Evolutionary conservation across 2,797 vertebrate genomes (phyloP).

Genomic region (Pseudochirops cupreus): DNA sequence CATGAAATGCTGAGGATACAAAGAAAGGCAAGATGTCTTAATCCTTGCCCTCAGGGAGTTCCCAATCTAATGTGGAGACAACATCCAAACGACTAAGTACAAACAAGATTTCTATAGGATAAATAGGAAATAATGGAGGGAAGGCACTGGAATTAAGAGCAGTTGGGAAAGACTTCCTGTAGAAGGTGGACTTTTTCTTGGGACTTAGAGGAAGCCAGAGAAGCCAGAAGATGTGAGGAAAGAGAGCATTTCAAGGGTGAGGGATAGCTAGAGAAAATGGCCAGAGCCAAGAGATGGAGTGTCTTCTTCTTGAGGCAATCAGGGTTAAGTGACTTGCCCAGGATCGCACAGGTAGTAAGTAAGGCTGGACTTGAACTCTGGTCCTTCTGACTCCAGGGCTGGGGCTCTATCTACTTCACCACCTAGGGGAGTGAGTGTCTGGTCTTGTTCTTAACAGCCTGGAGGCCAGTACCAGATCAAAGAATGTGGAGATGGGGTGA

Average conservation of each 20-base stretch:
- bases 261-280: neutral
- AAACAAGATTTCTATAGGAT: neutral
- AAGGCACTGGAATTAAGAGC: neutral
- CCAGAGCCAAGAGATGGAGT: neutral
- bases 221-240: neutral
- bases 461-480: neutral
- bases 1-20: too few species aligned
- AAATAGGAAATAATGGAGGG: neutral
- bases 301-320: neutral
- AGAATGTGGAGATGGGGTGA: neutral
- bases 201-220: neutral
- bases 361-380: too few species aligned
- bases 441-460: neutral
- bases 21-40: neutral
- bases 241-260: neutral
- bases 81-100: neutral
- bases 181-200: neutral
- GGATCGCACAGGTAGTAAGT: neutral
- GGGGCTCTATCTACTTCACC: too few species aligned
- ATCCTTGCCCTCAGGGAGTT: neutral
- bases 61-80: neutral
- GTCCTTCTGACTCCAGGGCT: too few species aligned
- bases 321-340: neutral
- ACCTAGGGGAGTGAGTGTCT: neutral
- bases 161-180: too few species aligned